Evolutionary conservation across 2,888 invertebrate species (phyloP).

Genomic region (Melanostoma mellinum): DNA sequence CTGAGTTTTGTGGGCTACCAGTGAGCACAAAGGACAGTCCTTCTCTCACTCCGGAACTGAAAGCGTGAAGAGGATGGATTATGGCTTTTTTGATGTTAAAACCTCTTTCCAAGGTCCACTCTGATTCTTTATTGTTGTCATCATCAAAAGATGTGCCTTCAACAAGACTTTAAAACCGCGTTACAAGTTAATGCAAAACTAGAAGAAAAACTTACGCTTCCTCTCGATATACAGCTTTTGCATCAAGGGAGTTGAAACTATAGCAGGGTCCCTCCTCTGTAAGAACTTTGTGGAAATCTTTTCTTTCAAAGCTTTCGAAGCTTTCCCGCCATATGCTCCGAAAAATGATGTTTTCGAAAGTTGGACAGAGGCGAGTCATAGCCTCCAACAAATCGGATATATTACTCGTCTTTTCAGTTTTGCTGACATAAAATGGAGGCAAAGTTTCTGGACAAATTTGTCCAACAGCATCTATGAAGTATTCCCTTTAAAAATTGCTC

Average conservation of each 20-base stretch:
- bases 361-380: not conserved
- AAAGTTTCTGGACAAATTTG: too few species aligned
- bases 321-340: not conserved
- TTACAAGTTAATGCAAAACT: not conserved
- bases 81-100: not conserved
- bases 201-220: not conserved
- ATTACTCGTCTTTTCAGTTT: too few species aligned
- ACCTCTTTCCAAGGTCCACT: conserved; percentile 1
- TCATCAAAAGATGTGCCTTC: not conserved
- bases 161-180: not conserved
- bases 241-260: not conserved
- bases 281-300: not conserved
- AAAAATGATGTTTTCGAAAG: not conserved
- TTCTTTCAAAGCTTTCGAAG: not conserved
- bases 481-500: too few species aligned
- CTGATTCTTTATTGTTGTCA: not conserved
- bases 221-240: not conserved
- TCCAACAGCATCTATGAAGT: too few species aligned
- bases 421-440: too few species aligned
- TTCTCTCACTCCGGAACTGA: not conserved
- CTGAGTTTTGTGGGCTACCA: not conserved
- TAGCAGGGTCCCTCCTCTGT: conserved; percentile 4
- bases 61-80: not conserved
- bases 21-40: not conserved
- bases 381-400: too few species aligned